phyloP scores from a whole-genome alignment of 2,797 vertebrate genomes.

The Simalia tracyae region DNA sequence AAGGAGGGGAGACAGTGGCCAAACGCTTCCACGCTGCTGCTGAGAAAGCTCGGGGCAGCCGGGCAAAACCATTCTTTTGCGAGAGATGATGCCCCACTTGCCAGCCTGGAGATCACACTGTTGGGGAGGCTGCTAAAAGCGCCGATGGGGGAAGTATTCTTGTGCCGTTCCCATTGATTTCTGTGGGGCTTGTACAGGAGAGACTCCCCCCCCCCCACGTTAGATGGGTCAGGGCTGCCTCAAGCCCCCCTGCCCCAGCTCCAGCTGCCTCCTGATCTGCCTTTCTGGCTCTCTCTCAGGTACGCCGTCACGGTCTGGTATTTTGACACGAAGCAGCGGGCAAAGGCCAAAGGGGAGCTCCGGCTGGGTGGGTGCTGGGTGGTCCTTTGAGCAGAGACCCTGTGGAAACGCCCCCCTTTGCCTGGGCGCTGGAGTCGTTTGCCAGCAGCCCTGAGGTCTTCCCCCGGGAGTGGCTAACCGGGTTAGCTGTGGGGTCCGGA shows the following conservation, averaged over 20 bases:
- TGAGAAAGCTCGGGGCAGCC: neutral
- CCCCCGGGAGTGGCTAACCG: neutral
- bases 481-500: neutral
- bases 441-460: neutral
- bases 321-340: constrained; percentile 91
- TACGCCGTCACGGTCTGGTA: constrained; percentile 94
- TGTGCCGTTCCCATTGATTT: neutral
- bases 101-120: neutral
- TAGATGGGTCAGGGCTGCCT: neutral
- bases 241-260: neutral
- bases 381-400: neutral
- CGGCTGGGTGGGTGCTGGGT: constrained; percentile 73
- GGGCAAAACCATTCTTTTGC: neutral
- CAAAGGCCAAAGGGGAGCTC: constrained; percentile 89
- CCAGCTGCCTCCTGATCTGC: neutral
- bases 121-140: neutral
- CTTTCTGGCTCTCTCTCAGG: constrained; percentile 57
- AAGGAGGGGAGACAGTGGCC: neutral
- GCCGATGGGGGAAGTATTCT: neutral
- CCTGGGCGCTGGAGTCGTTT: neutral
- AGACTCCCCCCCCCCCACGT: neutral
- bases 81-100: neutral
- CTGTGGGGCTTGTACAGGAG: neutral
- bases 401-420: neutral
- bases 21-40: neutral